phyloP scores from a whole-genome alignment of 2,888 invertebrate genomes.

The Endotricha flammealis region DNA sequence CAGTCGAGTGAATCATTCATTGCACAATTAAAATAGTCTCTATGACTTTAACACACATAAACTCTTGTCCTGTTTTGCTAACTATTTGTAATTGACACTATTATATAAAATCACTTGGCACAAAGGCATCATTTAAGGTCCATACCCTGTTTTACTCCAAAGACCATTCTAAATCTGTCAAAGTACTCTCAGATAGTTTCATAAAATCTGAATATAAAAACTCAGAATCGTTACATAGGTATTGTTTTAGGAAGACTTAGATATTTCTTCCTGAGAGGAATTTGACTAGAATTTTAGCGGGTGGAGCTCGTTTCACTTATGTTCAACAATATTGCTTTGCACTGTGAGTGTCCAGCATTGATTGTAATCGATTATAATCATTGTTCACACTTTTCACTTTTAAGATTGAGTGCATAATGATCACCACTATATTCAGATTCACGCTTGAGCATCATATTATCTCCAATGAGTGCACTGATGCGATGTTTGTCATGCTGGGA shows the following conservation, averaged over 20 bases:
- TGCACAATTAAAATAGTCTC: slow-evolving; percentile 68
- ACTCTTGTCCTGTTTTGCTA: slow-evolving; percentile 61
- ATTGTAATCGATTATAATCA: slow-evolving; percentile 41
- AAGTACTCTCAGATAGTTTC: slow-evolving; percentile 57
- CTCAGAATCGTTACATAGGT: slow-evolving; percentile 32
- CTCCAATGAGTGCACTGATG: slow-evolving; percentile 72
- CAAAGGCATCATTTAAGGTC: slow-evolving; percentile 72
- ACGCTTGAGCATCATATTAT: slow-evolving; percentile 67
- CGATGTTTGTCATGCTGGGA: slow-evolving; percentile 67
- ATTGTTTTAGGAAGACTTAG: slow-evolving; percentile 58
- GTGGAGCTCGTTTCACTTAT: slow-evolving; percentile 52
- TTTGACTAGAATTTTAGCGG: slow-evolving; percentile 67
- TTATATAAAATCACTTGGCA: slow-evolving; percentile 75
- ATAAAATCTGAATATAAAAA: slow-evolving; percentile 29
- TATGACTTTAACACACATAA: slow-evolving; percentile 63
- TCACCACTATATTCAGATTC: slow-evolving; percentile 63
- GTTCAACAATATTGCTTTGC: slow-evolving; percentile 35
- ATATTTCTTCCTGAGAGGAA: slow-evolving; percentile 61
- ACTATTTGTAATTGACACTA: slow-evolving; percentile 74
- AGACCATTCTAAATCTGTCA: slow-evolving; percentile 59
- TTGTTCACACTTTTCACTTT: slow-evolving; percentile 78
- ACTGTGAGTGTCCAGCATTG: slow-evolving; percentile 42
- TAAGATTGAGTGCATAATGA: slow-evolving; percentile 68
- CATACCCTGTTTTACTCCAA: slow-evolving; percentile 73
- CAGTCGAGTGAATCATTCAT: slow-evolving; percentile 51